Evolutionary conservation across 2,888 invertebrate genomes (phyloP).

Genomic region (Taphrorychus bicolor): DNA sequence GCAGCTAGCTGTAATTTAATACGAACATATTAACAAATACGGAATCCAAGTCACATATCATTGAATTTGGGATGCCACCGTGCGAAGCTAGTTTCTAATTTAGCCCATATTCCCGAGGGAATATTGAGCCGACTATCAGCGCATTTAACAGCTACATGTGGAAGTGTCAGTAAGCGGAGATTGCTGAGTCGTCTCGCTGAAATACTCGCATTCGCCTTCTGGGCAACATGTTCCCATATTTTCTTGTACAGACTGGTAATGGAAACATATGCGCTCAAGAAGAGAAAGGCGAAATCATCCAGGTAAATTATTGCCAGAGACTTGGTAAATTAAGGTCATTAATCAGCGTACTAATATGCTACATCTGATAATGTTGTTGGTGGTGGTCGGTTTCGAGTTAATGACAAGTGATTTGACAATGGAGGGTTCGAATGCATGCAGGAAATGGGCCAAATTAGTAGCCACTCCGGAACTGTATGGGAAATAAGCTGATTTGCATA

Average conservation of each 20-base stretch:
- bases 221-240: background rate
- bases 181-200: background rate
- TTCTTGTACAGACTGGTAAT: background rate
- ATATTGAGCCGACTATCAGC: background rate
- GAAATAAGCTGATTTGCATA: background rate
- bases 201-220: background rate
- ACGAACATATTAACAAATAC: background rate
- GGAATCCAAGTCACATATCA: background rate
- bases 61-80: background rate
- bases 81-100: background rate
- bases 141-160: background rate
- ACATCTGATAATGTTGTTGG: slow-evolving; percentile 13
- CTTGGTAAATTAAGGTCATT: slow-evolving; percentile 4
- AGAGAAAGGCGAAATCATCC: background rate
- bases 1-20: background rate
- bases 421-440: slow-evolving; percentile 8
- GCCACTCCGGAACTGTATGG: background rate
- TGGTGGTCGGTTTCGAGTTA: slow-evolving; percentile 1
- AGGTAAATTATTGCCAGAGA: background rate
- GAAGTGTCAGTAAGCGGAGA: background rate
- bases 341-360: slow-evolving; percentile 14
- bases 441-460: slow-evolving; percentile 8
- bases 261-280: background rate
- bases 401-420: slow-evolving; percentile 21
- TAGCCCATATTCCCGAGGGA: background rate